phyloP scores from a whole-genome alignment of 2,113 vertebrate species.

The Chiloscyllium plagiosum region DNA sequence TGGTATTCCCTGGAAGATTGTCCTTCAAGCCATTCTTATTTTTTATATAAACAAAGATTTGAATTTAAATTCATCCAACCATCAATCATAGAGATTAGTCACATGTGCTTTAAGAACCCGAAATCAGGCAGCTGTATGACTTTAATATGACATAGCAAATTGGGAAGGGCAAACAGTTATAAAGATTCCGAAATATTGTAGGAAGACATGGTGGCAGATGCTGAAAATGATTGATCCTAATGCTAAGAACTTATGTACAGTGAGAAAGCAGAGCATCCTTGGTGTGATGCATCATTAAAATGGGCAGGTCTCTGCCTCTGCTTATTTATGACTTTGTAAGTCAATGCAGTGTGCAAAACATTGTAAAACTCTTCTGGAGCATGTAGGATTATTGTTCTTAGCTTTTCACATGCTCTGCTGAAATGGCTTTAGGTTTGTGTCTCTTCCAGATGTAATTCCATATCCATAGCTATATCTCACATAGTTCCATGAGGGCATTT shows the following conservation, averaged over 20 bases:
- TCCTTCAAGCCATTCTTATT: not conserved
- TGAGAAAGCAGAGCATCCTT: not conserved
- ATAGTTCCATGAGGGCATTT: not conserved
- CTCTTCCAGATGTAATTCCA: too few species aligned
- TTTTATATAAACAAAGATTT: not conserved
- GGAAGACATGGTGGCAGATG: not conserved
- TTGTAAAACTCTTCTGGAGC: too few species aligned
- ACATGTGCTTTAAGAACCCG: too few species aligned
- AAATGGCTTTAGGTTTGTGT: too few species aligned
- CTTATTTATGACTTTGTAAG: too few species aligned
- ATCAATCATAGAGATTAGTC: too few species aligned
- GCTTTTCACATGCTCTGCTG: too few species aligned
- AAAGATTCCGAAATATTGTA: not conserved
- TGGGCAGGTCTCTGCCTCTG: too few species aligned
- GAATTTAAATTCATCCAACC: too few species aligned
- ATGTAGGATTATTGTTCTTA: too few species aligned
- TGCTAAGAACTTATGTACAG: not conserved
- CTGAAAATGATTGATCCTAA: not conserved
- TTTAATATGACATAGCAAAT: not conserved
- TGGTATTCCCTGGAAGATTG: not conserved
- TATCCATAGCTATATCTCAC: not conserved
- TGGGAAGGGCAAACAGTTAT: not conserved
- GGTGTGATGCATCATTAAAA: not conserved
- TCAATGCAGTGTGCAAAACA: too few species aligned
- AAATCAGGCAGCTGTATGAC: too few species aligned